These are phyloP conservation scores for Zhuqinia jingwanae DNA, from an alignment of 2,888 invertebrate species.

Conservation along the genomic window DNA sequence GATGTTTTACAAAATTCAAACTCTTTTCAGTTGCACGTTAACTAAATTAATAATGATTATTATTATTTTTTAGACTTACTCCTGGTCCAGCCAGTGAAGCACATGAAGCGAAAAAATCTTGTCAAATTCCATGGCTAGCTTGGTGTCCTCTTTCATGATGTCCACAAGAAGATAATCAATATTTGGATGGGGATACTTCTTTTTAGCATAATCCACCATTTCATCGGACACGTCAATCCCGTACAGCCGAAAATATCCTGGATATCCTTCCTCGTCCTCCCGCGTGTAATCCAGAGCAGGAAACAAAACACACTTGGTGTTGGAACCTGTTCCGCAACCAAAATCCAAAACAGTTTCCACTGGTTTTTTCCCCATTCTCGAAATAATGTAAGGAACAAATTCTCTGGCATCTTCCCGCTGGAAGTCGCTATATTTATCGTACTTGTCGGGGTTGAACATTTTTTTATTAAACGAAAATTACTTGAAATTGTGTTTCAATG, in stretches of 20 bases:
- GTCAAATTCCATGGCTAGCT: constrained; percentile 78
- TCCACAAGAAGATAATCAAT: constrained; percentile 78
- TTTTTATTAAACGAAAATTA: constrained; percentile 33
- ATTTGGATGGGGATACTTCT: constrained; percentile 76
- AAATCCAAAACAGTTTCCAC: constrained; percentile 76
- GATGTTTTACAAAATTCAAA: neutral
- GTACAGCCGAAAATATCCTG: constrained; percentile 61
- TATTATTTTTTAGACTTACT: constrained; percentile 72
- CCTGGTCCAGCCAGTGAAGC: constrained; percentile 79
- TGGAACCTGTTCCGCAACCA: constrained; percentile 78
- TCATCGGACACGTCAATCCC: constrained; percentile 78
- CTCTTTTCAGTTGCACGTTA: no score
- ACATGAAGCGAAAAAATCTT: constrained; percentile 79
- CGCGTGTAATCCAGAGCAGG: constrained; percentile 71
- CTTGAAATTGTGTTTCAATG: neutral
- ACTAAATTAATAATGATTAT: no score
- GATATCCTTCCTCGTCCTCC: neutral
- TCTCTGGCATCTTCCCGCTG: constrained; percentile 78
- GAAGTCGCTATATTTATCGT: constrained; percentile 78
- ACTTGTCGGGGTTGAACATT: constrained; percentile 79
- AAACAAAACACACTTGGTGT: constrained; percentile 76
- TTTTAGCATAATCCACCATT: constrained; percentile 79
- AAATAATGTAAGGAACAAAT: constrained; percentile 77
- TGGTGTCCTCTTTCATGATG: constrained; percentile 77
- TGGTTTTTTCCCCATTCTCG: constrained; percentile 74